phyloP scores from a whole-genome alignment of 1,140 invertebrate genomes.

The Apis laboriosa region DNA sequence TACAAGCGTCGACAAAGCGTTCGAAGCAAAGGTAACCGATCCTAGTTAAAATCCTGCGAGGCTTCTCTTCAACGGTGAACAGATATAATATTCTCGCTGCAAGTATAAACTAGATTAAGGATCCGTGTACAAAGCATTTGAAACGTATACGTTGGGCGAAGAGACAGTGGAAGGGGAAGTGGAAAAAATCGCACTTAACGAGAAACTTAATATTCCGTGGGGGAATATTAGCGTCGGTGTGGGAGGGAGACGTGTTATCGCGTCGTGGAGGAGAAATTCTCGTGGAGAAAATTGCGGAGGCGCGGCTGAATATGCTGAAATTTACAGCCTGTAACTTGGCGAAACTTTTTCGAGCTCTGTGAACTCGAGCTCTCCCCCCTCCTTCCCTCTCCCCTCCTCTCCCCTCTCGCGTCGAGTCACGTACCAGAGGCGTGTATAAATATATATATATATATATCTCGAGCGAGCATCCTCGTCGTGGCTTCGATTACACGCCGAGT shows the following conservation, averaged over 20 bases:
- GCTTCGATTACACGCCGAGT: conserved; percentile 27
- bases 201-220: conserved; percentile 13
- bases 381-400: too few species aligned
- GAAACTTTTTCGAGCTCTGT: conserved; percentile 14
- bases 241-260: not conserved
- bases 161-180: not conserved
- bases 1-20: too few species aligned
- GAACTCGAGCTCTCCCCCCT: not conserved
- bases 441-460: not conserved
- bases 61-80: too few species aligned
- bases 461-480: not conserved
- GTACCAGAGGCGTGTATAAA: conserved; percentile 1
- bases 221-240: conserved; percentile 14
- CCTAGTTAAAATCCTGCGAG: too few species aligned
- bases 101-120: too few species aligned
- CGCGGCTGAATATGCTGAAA: conserved; percentile 16
- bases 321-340: conserved; percentile 5
- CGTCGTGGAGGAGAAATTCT: not conserved
- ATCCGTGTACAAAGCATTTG: too few species aligned
- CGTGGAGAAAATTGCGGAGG: not conserved
- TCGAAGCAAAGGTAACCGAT: too few species aligned
- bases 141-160: too few species aligned
- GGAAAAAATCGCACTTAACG: not conserved
- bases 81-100: too few species aligned
- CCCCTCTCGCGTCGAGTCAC: not conserved